These are phyloP conservation scores for Mylabris phalerata DNA, from an alignment of 1,140 invertebrate species.

Conservation along the genomic window DNA sequence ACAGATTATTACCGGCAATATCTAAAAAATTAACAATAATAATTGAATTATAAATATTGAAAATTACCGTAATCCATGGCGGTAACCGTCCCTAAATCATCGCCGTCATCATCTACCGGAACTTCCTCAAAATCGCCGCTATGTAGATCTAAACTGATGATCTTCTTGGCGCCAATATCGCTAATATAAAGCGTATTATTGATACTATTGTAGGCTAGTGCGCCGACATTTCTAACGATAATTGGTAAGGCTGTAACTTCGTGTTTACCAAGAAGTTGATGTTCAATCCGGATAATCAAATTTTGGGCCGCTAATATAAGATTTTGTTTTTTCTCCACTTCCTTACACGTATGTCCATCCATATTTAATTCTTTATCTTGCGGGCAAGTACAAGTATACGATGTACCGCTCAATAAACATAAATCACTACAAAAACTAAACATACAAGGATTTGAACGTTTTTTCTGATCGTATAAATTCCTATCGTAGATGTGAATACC, in stretches of 20 bases:
- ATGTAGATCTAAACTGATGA: slow-evolving; percentile 42
- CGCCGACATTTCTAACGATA: slow-evolving; percentile 40
- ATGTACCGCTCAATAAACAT: slow-evolving; percentile 62
- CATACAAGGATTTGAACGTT: slow-evolving; percentile 59
- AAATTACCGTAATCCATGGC: slow-evolving; percentile 56
- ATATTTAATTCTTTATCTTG: slow-evolving; percentile 53
- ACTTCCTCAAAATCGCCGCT: slow-evolving; percentile 31
- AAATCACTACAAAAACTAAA: slow-evolving; percentile 65
- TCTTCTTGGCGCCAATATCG: slow-evolving; percentile 46
- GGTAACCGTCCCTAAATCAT: slow-evolving; percentile 48
- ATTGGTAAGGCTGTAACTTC: slow-evolving; percentile 40
- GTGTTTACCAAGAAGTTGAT: slow-evolving; percentile 46
- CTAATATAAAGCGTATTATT: slow-evolving; percentile 48
- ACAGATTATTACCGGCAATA: slow-evolving; percentile 57
- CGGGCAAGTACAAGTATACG: slow-evolving; percentile 70
- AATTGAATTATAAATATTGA: not conserved
- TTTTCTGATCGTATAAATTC: not conserved
- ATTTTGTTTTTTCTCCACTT: slow-evolving; percentile 41
- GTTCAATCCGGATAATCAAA: slow-evolving; percentile 43
- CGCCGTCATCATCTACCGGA: slow-evolving; percentile 35
- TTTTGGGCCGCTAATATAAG: slow-evolving; percentile 41
- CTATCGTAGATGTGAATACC: slow-evolving; percentile 56
- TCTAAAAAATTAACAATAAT: slow-evolving; percentile 42
- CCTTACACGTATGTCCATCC: slow-evolving; percentile 49
- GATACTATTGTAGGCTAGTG: slow-evolving; percentile 40